A percentile compares a stretch with the other conserved stretches of the same genome.
Evolutionary conservation across 37 sponge, comb jelly and placozoan species (phyloP).

Genomic region (Theonella swinhoei): DNA sequence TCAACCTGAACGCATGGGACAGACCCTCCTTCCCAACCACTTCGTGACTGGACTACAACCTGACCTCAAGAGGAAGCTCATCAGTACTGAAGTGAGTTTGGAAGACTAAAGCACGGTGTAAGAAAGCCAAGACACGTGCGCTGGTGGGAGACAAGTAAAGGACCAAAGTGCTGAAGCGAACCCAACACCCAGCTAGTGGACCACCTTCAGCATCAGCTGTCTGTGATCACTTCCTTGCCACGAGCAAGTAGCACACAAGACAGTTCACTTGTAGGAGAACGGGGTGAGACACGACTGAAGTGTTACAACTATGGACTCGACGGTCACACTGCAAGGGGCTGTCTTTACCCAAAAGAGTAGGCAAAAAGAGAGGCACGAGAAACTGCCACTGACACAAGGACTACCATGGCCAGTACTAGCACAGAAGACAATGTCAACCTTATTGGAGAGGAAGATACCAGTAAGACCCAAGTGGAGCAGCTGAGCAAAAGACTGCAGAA

Average conservation of each 20-base stretch:
- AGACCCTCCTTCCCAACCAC: conserved; percentile 34
- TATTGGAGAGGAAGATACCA: not conserved
- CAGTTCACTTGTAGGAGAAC: too few species aligned
- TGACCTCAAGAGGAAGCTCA: conserved; percentile 34
- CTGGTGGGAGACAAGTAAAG: not conserved
- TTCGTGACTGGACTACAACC: too few species aligned
- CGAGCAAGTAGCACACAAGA: too few species aligned
- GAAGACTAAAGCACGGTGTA: conserved; percentile 50
- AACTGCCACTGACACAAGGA: too few species aligned
- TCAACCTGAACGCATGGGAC: conserved; percentile 48
- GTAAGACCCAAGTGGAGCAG: not conserved
- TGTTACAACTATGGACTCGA: conserved; percentile 14
- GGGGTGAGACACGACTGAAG: not conserved
- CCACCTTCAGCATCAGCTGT: too few species aligned
- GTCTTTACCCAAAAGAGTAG: conserved; percentile 25
- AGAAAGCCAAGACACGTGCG: conserved; percentile 44
- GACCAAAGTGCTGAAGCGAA: too few species aligned
- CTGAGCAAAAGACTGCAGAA: too few species aligned
- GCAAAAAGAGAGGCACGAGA: not conserved
- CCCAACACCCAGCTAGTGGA: too few species aligned
- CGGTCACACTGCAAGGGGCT: conserved; percentile 15
- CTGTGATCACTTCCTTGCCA: too few species aligned
- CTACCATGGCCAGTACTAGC: too few species aligned
- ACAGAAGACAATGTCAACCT: not conserved
- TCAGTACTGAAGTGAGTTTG: conserved; percentile 32